These are phyloP conservation scores for Alosa sapidissima DNA, from an alignment of 2,797 vertebrate genomes.

Conservation along the genomic window DNA sequence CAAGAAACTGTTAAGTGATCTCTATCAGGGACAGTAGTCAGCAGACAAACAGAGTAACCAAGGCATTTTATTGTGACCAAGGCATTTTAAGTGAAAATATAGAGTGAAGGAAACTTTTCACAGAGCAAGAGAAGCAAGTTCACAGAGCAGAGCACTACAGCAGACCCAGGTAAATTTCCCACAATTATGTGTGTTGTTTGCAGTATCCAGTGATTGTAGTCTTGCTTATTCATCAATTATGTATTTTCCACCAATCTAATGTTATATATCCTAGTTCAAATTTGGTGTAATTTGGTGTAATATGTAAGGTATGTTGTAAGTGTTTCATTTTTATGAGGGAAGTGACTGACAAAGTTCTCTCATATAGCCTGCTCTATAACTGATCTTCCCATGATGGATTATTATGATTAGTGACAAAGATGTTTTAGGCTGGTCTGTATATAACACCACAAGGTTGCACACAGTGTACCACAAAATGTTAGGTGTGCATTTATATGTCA, in stretches of 20 bases:
- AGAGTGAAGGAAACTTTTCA: conserved; percentile 1
- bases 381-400: not conserved
- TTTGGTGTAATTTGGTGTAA: too few species aligned
- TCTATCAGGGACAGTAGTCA: conserved; percentile 13
- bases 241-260: too few species aligned
- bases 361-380: not conserved
- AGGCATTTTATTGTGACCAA: conserved; percentile 36
- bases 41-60: conserved; percentile 44
- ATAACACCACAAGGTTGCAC: too few species aligned
- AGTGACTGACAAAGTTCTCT: too few species aligned
- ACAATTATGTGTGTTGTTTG: not conserved
- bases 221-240: too few species aligned
- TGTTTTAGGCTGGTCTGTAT: not conserved
- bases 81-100: conserved; percentile 11
- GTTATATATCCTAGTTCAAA: too few species aligned
- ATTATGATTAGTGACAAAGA: not conserved
- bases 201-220: too few species aligned
- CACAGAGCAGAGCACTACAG: not conserved
- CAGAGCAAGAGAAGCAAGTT: not conserved
- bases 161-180: not conserved
- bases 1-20: conserved; percentile 25
- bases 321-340: not conserved
- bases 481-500: too few species aligned
- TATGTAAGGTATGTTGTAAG: too few species aligned
- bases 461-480: too few species aligned